Conservation (phyloP, 2,113 vertebrate species). For the Ageneiosus marmoratus region DNA sequence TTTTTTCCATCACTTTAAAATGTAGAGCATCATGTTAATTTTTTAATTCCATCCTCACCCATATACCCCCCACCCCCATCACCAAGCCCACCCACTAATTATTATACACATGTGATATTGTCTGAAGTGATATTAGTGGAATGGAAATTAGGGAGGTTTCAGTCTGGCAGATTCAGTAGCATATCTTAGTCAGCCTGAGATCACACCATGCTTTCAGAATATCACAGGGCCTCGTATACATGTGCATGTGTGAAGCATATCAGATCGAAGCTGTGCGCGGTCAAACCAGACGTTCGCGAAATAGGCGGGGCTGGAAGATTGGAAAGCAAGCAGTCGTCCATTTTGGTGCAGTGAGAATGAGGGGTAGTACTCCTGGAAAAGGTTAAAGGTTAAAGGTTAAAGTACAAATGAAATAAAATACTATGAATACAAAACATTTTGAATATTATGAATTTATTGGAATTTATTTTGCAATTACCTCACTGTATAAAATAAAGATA, state of each 20-base stretch:
- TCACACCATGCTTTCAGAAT: slow-evolving; percentile 52
- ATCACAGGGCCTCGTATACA: slow-evolving; percentile 1
- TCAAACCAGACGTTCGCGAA: no score
- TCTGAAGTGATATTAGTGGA: slow-evolving; percentile 42
- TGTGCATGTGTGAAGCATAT: not conserved
- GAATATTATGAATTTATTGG: no score
- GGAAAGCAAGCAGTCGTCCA: no score
- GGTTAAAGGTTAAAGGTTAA: no score
- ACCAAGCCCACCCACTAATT: not conserved
- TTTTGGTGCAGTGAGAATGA: no score
- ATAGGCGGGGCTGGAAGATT: no score
- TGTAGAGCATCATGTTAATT: not conserved
- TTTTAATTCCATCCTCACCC: not conserved
- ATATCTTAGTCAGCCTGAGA: slow-evolving; percentile 48
- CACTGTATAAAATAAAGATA: no score
- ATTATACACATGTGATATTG: slow-evolving; percentile 36
- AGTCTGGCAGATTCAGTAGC: slow-evolving; percentile 39
- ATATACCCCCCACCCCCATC: not conserved
- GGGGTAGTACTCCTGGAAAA: no score
- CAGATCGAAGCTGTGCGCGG: not conserved
- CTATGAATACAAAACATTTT: no score
- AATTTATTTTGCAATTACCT: no score
- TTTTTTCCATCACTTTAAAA: not conserved
- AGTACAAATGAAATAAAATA: no score
- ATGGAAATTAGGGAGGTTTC: slow-evolving; percentile 51